Evolutionary conservation across 1,140 invertebrate species (phyloP).

Genomic region (Antheraea pernyi): DNA sequence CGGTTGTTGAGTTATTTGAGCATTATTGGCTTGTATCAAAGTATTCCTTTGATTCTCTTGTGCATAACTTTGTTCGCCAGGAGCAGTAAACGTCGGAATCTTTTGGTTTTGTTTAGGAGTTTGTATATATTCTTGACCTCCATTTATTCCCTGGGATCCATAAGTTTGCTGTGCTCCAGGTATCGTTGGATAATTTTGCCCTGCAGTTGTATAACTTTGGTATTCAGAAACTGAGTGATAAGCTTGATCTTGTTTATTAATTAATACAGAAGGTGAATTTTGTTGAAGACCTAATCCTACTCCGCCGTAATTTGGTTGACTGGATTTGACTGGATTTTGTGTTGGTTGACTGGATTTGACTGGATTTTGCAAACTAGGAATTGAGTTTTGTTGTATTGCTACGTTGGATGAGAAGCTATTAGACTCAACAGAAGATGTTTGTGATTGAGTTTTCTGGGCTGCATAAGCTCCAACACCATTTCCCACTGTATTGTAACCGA

Average conservation of each 20-base stretch:
- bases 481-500: not conserved
- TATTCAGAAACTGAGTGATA: not conserved
- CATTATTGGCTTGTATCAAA: too few relatives aligned
- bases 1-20: too few relatives aligned
- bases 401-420: not conserved
- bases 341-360: not conserved
- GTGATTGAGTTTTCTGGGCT: not conserved
- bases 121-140: not conserved
- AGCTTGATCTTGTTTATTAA: not conserved
- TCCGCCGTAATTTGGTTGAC: too few relatives aligned
- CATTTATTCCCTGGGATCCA: not conserved
- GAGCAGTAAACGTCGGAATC: too few relatives aligned
- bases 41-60: too few relatives aligned
- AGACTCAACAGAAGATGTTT: not conserved
- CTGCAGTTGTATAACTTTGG: not conserved
- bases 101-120: not conserved
- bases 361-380: not conserved
- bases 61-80: not conserved
- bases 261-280: not conserved
- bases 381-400: not conserved
- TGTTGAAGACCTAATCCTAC: not conserved
- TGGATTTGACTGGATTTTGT: conserved; percentile 1
- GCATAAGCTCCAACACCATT: not conserved
- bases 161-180: not conserved
- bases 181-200: not conserved